Evolutionary conservation across 2,113 vertebrate species (phyloP), one percentile per base, ranked within the genome.

Genomic region (Psilopogon haemacephalus): DNA sequence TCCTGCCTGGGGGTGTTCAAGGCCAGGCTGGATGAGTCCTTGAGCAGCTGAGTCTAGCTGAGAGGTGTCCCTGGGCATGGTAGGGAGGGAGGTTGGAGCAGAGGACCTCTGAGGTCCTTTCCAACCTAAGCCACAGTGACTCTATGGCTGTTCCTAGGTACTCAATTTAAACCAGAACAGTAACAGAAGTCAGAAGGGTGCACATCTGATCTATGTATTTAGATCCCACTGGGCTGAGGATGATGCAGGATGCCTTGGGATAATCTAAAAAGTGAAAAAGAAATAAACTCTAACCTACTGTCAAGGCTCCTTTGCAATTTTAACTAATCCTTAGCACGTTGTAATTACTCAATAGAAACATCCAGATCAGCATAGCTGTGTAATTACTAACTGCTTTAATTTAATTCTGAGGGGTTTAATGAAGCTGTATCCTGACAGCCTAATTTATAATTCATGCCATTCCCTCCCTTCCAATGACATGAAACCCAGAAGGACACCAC

Each of bases 311-410:
- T 77, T 77, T 88, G 76, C 56, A 83, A 90, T 92, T 89, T 88
- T 92, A 93, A 88, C 73, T 92, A 88, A 80, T 63, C 65, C 42
- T 56, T 37, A 84, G 65, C 65, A 92, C 52, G 37, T 59, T 74
- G 84, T 90, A 92, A 95, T 92, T 96, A 90, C 48, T 84, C 80
- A 14, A 95, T 60, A 30, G 76, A 93, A 94, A 93, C 60, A 94
- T 74, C 42, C 69, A 92, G 80, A 77, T 54, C 86, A 67, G 64
- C 38, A 86, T 11, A 94, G 60, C 86, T 71, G 77, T 90, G 65
- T 86, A 92, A 93, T 93, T 92, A 84, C 73, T 88, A 92, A 90
- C n/a, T 76, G 24, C 48, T 94, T 86, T 73, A 94, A 95, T 94
- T 93, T 88, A 84, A 95, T 84, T 73, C 80, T 59, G 73, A 59